Percentiles rank a stretch among this genome's conserved stretches.
phyloP scores from a whole-genome alignment of 2,888 invertebrate species.

The Volucella inflata region DNA sequence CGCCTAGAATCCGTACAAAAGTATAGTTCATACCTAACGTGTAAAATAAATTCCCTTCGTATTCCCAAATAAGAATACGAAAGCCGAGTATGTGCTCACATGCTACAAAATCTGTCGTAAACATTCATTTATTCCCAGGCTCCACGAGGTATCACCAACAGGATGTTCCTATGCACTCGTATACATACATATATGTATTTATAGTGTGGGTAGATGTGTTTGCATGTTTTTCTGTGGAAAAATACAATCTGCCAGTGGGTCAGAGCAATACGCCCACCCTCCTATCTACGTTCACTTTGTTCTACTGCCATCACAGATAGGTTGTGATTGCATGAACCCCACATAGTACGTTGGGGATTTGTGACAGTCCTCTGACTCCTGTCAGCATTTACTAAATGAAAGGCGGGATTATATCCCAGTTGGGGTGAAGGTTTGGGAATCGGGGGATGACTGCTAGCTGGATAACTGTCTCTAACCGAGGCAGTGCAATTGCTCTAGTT shows the following conservation, averaged over 20 bases:
- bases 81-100: constrained; percentile 30
- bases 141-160: neutral
- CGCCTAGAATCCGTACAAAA: neutral
- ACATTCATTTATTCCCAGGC: constrained; percentile 69
- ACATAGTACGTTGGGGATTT: constrained; percentile 67
- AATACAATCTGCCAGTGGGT: constrained; percentile 56
- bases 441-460: no score
- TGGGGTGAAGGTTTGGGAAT: constrained; percentile 8
- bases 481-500: constrained; percentile 73
- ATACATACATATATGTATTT: constrained; percentile 1
- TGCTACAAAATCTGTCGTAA: constrained; percentile 68
- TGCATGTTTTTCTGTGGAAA: constrained; percentile 48
- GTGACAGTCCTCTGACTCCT: constrained; percentile 74
- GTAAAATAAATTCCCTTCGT: constrained; percentile 17
- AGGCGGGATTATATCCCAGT: constrained; percentile 70
- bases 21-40: neutral
- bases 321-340: constrained; percentile 66
- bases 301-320: constrained; percentile 58
- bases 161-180: no score
- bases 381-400: constrained; percentile 75
- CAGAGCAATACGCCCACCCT: constrained; percentile 12
- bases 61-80: neutral
- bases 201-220: neutral
- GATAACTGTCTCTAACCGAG: constrained; percentile 37
- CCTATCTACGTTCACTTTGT: constrained; percentile 47